A percentile compares a stretch with the other conserved stretches of the same genome.
These are phyloP conservation scores for Tortricodes alternella DNA, from an alignment of 2,888 invertebrate species.

Conservation along the genomic window DNA sequence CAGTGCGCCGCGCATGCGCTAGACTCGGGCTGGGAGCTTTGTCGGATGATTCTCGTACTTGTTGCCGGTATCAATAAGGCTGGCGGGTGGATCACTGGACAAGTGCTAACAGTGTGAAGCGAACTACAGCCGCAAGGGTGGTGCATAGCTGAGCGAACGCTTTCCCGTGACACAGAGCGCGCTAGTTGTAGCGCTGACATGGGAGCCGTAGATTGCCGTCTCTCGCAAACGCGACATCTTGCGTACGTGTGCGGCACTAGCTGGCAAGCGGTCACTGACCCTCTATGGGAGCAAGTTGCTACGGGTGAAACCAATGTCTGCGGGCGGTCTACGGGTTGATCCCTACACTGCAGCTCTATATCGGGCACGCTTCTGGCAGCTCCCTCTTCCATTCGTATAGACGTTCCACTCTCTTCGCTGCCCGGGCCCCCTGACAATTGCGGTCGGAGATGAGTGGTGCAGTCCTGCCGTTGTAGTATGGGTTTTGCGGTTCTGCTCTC, in stretches of 20 bases:
- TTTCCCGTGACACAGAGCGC: slow-evolving; percentile 92
- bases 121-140: slow-evolving; percentile 84
- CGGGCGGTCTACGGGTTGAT: slow-evolving; percentile 78
- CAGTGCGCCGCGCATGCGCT: slow-evolving; percentile 85
- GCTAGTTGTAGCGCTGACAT: slow-evolving; percentile 89
- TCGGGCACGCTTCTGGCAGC: slow-evolving; percentile 91
- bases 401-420: slow-evolving; percentile 88
- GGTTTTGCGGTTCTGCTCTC: slow-evolving; percentile 86
- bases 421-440: slow-evolving; percentile 88
- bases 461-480: slow-evolving; percentile 92
- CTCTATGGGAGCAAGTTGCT: slow-evolving; percentile 83
- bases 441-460: slow-evolving; percentile 89
- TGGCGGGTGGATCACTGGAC: slow-evolving; percentile 87
- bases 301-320: slow-evolving; percentile 81
- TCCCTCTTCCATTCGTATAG: slow-evolving; percentile 84
- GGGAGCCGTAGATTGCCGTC: slow-evolving; percentile 91
- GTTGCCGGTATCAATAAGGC: slow-evolving; percentile 88
- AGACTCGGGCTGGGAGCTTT: slow-evolving; percentile 93
- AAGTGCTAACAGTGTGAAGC: slow-evolving; percentile 82
- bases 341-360: slow-evolving; percentile 90
- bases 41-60: slow-evolving; percentile 91
- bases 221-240: slow-evolving; percentile 87
- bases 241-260: slow-evolving; percentile 85
- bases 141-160: slow-evolving; percentile 88
- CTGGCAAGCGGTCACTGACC: slow-evolving; percentile 86